Base-by-base conservation (phyloP, 1,140 invertebrate genomes). In the Anagrus nilaparvatae region DNA sequence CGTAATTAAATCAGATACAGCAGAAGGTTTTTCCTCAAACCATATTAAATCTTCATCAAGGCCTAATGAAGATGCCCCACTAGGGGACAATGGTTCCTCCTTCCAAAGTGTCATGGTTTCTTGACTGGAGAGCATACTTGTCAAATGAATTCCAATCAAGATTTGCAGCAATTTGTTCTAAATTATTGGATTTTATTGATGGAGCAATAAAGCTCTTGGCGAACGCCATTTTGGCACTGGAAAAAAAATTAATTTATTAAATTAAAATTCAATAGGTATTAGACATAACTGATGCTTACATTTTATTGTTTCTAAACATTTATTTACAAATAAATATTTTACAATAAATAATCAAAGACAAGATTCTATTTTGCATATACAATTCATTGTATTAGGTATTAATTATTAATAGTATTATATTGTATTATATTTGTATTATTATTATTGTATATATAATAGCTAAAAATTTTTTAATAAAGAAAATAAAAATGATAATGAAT, bases 71-170 rank as follows among this genome's bases (percentile, higher is more conserved):
- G 53, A 43, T 38, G 48, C 45, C 46, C 52, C 58, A 52, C 38
- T 56, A 52, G 70, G 71, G 49, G 70, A 72, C 46, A 59, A 48
- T 30, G 70, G 70, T 55, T 72, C 70, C 42, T 56, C 45, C 56
- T 71, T 72, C 69, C 68, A 71, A 24, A 50, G 17, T 56, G 60
- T 56, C 50, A 58, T 44, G 38, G 59, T 49, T 31, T 55, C 50
- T 48, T 58, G 65, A 42, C 43, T 49, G 52, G 48, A 47, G 57
- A 47, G 44, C 58, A 62, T 62, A n/a, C 28, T 49, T 44, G 32
- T 57, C 46, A 35, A 38, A 47, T 36, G 17, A 18, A 41, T 40
- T 55, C 54, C 52, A 50, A 56, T 53, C 47, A 38, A 49, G 16
- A 16, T 47, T 16, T 48, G 47, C 51, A 50, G 54, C 54, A 52